Base-by-base conservation (phyloP, 2,113 vertebrate species). In the Sardina pilchardus region DNA sequence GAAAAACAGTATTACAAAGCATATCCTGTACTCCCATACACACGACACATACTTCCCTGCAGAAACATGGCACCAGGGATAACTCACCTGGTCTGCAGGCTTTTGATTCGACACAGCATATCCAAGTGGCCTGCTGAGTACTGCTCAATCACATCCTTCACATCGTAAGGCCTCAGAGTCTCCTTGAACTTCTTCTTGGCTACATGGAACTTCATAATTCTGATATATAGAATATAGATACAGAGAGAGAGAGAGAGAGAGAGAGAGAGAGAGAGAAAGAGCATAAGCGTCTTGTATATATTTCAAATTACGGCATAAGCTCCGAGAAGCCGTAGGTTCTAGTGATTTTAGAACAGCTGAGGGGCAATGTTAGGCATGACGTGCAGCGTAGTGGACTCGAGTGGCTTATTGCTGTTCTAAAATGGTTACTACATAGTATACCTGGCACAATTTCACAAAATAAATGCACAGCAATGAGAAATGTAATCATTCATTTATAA, bases 121-220 rank as follows among this genome's bases (percentile, higher is more conserved):
- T 99, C 98, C 91, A 99, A 94, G 78, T 99, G 98, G 86, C 98
- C 98, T 39, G 98, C 98, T 42, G 98, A 99, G 93, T 99, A 99
- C 91, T 99, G 98, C 93, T 99, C 98, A 83, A 99, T 99, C 78
- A 99, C 98, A 89, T 99, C 98, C 93, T 99, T 99, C 89, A 99
- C 98, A 84, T 99, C 98, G 48, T 99, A 99, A 0, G 98, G 98
- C 80, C 98, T 96, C 87, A 99, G 84, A 0, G 98, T 99, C 95
- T 99, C 98, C 92, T 99, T 99, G 90, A 99, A 99, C 92, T 99
- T 99, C 88, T 98, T 96, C 92, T 99, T 99, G 87, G 98, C 98
- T 84, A 99, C 97, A 5, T 99, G 97, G 90, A 99, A 99, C 92
- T 98, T 99, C 98, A 99, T 99, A 90, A 99, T 98, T 94, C 98